These are phyloP conservation scores for Atrichornis clamosus DNA, from an alignment of 2,113 vertebrate genomes.

Conservation along the genomic window DNA sequence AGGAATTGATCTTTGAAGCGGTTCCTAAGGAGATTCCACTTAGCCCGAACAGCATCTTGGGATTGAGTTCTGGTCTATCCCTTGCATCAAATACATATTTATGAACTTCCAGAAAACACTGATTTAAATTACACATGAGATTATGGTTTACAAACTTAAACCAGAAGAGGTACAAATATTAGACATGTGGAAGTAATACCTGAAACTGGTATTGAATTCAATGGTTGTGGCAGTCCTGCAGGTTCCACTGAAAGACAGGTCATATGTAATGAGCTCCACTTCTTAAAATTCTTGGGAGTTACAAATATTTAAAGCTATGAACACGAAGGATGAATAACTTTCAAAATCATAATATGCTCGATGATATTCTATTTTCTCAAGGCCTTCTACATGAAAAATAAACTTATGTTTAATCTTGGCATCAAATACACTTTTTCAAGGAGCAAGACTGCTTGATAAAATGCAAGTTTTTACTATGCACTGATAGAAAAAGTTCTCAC, in stretches of 20 bases:
- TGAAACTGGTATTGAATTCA: not conserved
- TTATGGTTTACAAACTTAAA: slow-evolving; percentile 16
- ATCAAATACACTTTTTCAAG: not conserved
- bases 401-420: not conserved
- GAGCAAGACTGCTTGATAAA: not conserved
- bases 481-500: not conserved
- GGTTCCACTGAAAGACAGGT: not conserved
- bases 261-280: not conserved
- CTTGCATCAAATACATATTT: slow-evolving; percentile 55
- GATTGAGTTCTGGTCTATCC: slow-evolving; percentile 54
- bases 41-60: slow-evolving; percentile 69
- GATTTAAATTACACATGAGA: slow-evolving; percentile 53
- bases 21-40: slow-evolving; percentile 70
- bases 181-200: not conserved
- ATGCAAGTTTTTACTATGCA: not conserved
- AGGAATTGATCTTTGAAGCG: slow-evolving; percentile 71
- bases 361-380: not conserved
- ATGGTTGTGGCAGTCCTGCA: not conserved
- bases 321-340: not conserved
- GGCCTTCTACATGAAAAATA: not conserved
- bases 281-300: not conserved
- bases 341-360: not conserved
- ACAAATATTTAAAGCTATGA: not conserved
- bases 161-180: not conserved
- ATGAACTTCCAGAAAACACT: slow-evolving; percentile 47